phyloP scores from a whole-genome alignment of 2,113 vertebrate species.

The Podarcis muralis region DNA sequence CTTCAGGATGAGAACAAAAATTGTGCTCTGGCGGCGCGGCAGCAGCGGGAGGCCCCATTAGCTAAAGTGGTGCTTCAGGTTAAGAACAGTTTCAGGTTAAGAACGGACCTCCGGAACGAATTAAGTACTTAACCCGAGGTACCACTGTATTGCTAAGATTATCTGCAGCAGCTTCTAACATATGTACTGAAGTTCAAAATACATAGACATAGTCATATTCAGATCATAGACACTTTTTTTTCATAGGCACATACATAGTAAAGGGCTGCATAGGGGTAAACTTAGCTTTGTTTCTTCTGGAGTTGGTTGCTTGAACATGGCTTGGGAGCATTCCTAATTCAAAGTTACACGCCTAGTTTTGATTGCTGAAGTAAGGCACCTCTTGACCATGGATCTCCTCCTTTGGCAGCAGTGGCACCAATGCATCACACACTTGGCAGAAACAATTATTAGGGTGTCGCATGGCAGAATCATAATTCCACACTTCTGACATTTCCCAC shows the following conservation, averaged over 20 bases:
- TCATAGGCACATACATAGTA: background rate
- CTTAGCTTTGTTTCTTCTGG: background rate
- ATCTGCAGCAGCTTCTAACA: too few relatives aligned
- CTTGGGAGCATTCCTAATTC: background rate
- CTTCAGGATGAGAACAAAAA: too few relatives aligned
- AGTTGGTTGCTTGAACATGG: background rate
- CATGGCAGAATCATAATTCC: background rate
- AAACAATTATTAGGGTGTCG: background rate
- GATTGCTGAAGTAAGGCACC: background rate
- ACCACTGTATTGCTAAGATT: background rate
- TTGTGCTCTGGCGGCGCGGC: too few relatives aligned
- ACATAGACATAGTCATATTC: background rate
- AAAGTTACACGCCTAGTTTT: background rate
- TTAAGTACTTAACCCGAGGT: too few relatives aligned
- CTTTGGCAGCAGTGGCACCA: background rate
- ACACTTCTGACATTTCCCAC: conserved; percentile 8
- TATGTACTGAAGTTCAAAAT: background rate
- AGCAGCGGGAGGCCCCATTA: too few relatives aligned
- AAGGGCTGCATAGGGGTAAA: background rate
- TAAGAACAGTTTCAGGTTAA: too few relatives aligned
- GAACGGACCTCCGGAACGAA: too few relatives aligned
- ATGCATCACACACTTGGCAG: background rate
- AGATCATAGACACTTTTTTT: background rate
- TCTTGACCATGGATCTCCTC: background rate
- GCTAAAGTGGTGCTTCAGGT: too few relatives aligned